These are phyloP conservation scores for Austrolebias charrua DNA, from an alignment of 2,797 vertebrate species.

Conservation along the genomic window DNA sequence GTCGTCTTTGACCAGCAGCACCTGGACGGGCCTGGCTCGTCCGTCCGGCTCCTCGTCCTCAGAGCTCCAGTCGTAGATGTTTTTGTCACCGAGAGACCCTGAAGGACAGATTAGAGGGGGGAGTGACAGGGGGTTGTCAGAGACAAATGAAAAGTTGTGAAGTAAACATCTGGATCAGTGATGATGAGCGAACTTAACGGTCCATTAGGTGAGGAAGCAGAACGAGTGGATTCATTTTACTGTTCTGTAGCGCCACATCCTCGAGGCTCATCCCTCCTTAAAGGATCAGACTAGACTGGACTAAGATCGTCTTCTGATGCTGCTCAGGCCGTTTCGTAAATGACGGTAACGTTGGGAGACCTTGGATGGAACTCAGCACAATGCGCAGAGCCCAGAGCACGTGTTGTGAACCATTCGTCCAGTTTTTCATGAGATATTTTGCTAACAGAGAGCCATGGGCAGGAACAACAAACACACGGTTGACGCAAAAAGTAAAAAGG, in stretches of 20 bases:
- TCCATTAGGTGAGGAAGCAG: constrained; percentile 45
- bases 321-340: too few species aligned
- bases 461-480: too few species aligned
- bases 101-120: constrained; percentile 16
- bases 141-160: background rate
- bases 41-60: constrained; percentile 93
- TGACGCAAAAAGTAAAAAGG: too few species aligned
- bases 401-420: too few species aligned
- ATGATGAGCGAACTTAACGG: constrained; percentile 1
- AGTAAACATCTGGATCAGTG: background rate
- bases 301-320: too few species aligned
- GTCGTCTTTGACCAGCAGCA: constrained; percentile 95
- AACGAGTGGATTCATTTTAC: background rate
- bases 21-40: constrained; percentile 91
- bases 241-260: constrained; percentile 40
- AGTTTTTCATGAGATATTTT: too few species aligned
- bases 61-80: constrained; percentile 91
- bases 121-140: too few species aligned
- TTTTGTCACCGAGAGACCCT: constrained; percentile 93
- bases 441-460: too few species aligned
- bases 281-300: too few species aligned
- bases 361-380: too few species aligned
- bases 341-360: too few species aligned
- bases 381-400: too few species aligned
- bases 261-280: constrained; percentile 15